Evolutionary conservation across 2,797 vertebrate genomes (phyloP).

Genomic region (Eulemur albifrons): DNA sequence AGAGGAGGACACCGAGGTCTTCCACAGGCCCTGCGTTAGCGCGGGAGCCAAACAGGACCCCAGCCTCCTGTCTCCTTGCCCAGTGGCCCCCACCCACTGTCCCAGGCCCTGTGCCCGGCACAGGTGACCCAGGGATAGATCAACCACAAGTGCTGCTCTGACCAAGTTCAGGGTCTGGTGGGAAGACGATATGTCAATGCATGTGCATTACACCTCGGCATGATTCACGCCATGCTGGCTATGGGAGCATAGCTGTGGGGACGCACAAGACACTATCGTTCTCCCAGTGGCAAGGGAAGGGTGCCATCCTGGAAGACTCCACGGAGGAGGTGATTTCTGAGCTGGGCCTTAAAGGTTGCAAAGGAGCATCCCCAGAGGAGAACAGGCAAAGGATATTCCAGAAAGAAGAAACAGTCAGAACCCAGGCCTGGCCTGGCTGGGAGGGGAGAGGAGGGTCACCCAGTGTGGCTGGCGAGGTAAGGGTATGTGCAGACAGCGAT

Average conservation of each 20-base stretch:
- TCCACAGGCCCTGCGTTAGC: neutral
- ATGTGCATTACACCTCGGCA: neutral
- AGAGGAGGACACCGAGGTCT: neutral
- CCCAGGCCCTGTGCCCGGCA: neutral
- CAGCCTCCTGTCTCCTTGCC: neutral
- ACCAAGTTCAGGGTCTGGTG: neutral
- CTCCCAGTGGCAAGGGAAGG: neutral
- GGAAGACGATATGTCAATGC: neutral
- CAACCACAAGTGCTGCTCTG: neutral
- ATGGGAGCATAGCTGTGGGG: fast-evolving
- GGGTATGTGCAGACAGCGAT: neutral
- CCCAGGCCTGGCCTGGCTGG: neutral
- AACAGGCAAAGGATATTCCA: neutral
- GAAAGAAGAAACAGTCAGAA: neutral
- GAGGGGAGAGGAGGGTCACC: neutral
- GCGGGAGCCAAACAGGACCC: neutral
- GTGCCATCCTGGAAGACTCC: neutral
- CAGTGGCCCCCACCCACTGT: neutral
- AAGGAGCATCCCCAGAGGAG: neutral
- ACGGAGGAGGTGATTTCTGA: neutral
- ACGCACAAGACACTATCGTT: neutral
- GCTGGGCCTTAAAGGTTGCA: neutral
- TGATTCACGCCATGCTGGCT: neutral
- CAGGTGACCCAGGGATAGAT: fast-evolving
- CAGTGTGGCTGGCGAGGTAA: neutral